A percentile compares a stretch with the other conserved stretches of the same genome.
Evolutionary conservation across 2,113 vertebrate genomes (phyloP).

Genomic region (Heloderma charlesbogerti): DNA sequence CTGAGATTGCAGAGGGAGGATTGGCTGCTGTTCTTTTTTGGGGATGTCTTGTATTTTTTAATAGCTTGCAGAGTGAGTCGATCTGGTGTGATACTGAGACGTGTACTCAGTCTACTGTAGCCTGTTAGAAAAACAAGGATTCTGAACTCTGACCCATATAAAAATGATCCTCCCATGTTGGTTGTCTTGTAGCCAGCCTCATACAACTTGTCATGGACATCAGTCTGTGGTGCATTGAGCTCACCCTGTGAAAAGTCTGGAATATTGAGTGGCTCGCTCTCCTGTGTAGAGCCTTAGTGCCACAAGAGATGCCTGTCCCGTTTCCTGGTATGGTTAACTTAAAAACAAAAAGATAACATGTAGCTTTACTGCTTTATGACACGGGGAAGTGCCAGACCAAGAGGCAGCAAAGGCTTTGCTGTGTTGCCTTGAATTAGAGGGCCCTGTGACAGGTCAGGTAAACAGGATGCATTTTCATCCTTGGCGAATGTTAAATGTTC

Average conservation of each 20-base stretch:
- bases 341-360: neutral
- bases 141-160: conserved; percentile 42
- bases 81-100: conserved; percentile 67
- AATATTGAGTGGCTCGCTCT: conserved; percentile 31
- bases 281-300: conserved; percentile 52
- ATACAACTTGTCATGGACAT: conserved; percentile 56
- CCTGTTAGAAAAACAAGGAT: conserved; percentile 65
- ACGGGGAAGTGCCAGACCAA: too few relatives aligned
- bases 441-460: conserved; percentile 29
- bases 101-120: conserved; percentile 62
- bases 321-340: neutral
- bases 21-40: conserved; percentile 62
- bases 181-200: conserved; percentile 56
- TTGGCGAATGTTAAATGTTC: conserved; percentile 28
- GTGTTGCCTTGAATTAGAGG: conserved; percentile 23
- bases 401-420: neutral
- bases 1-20: conserved; percentile 36
- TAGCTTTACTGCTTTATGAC: neutral
- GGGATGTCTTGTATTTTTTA: conserved; percentile 56
- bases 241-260: conserved; percentile 15
- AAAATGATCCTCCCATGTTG: conserved; percentile 58
- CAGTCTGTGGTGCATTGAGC: conserved; percentile 45
- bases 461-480: conserved; percentile 42
- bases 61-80: conserved; percentile 55
- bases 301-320: conserved; percentile 41